These are phyloP conservation scores for Hystrix brachyura DNA, from an alignment of 2,113 vertebrate genomes.

Conservation along the genomic window DNA sequence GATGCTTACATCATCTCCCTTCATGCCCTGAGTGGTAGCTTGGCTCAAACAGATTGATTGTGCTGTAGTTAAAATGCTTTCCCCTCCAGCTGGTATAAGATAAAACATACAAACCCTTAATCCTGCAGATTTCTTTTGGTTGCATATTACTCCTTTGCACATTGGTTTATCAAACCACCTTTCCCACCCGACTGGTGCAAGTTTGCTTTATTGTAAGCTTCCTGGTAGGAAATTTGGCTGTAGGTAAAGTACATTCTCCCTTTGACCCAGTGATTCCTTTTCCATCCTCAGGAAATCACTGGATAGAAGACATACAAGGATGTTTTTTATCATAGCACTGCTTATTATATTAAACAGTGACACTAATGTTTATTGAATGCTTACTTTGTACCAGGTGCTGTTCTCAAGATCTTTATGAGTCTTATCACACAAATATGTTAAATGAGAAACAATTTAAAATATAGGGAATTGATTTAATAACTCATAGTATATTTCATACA, in stretches of 20 bases:
- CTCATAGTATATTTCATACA: background rate
- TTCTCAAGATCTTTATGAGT: slow-evolving; percentile 2
- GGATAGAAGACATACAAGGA: background rate
- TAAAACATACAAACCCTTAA: too few relatives aligned
- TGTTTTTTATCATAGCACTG: background rate
- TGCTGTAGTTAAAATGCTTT: background rate
- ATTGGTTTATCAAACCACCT: accelerated
- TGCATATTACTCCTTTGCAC: background rate
- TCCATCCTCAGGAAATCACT: background rate
- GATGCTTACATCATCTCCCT: background rate
- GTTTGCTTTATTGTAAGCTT: background rate
- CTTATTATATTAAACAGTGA: background rate
- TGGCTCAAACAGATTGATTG: accelerated
- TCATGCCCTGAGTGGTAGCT: background rate
- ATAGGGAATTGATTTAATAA: background rate
- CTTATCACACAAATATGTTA: background rate
- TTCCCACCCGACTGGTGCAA: background rate
- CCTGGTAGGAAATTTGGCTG: background rate
- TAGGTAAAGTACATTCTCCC: background rate
- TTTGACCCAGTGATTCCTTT: background rate
- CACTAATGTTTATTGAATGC: background rate
- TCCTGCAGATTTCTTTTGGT: background rate
- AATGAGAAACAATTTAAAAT: slow-evolving; percentile 16
- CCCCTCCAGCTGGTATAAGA: background rate
- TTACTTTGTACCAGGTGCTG: background rate